Evolutionary conservation across 2,113 vertebrate species (phyloP).

Genomic region (Alces alces): DNA sequence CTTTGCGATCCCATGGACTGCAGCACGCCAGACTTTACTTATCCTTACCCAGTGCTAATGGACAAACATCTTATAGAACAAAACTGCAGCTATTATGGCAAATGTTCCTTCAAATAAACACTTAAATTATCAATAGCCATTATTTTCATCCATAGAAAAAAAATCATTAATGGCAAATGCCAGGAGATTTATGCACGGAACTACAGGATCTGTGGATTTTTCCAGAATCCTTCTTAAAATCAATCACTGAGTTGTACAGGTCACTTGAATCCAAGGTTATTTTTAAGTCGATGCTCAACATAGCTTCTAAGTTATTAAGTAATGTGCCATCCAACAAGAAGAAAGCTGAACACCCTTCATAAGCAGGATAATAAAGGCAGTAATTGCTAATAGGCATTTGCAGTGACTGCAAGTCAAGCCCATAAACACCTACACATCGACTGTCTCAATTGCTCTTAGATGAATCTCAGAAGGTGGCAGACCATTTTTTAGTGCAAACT

Average conservation of each 20-base stretch:
- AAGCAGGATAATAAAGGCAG: not conserved
- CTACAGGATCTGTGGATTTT: not conserved
- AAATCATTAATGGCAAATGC: not conserved
- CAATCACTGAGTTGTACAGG: not conserved
- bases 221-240: not conserved
- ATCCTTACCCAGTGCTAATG: not conserved
- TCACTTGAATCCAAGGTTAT: not conserved
- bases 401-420: not conserved
- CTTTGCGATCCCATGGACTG: not conserved
- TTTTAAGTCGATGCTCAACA: not conserved
- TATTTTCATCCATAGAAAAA: conserved; percentile 8
- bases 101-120: not conserved
- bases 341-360: not conserved
- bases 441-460: conserved; percentile 1
- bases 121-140: not conserved
- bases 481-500: conserved; percentile 44
- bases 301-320: not conserved
- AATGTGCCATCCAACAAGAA: not conserved
- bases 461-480: conserved; percentile 20
- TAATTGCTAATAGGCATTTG: not conserved
- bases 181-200: not conserved
- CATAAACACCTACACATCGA: conserved; percentile 33
- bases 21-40: not conserved
- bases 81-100: not conserved
- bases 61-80: not conserved